These are phyloP conservation scores for Geococcyx californianus DNA, from an alignment of 2,113 vertebrate species.

Conservation along the genomic window DNA sequence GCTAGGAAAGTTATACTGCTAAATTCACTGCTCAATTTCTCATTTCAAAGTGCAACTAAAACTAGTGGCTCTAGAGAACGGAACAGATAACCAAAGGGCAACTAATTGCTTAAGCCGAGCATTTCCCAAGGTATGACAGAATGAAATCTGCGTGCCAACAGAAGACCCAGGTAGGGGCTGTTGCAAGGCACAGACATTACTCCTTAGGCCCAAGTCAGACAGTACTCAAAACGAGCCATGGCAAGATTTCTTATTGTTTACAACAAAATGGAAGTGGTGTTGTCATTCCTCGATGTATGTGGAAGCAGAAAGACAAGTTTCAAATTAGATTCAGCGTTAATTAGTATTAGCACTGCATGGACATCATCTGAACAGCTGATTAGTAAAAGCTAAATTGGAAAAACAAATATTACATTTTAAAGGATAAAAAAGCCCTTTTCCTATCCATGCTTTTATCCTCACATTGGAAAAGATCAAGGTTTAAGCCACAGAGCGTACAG, in stretches of 20 bases:
- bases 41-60: neutral
- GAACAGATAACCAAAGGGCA: neutral
- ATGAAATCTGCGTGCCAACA: neutral
- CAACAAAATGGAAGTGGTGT: neutral
- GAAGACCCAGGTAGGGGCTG: neutral
- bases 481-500: neutral
- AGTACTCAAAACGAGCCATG: neutral
- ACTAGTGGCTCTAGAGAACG: neutral
- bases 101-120: neutral
- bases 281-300: neutral
- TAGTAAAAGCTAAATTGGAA: neutral
- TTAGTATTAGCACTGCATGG: rapidly evolving
- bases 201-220: neutral
- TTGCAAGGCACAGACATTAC: neutral
- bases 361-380: neutral
- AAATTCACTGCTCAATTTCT: neutral
- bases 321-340: neutral
- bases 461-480: neutral
- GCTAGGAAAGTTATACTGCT: neutral
- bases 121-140: neutral
- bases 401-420: neutral
- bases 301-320: neutral
- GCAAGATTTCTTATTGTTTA: neutral
- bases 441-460: neutral
- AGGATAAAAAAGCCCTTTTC: neutral